Conservation (phyloP, 2,113 vertebrate species). For the Eulemur rufifrons region DNA sequence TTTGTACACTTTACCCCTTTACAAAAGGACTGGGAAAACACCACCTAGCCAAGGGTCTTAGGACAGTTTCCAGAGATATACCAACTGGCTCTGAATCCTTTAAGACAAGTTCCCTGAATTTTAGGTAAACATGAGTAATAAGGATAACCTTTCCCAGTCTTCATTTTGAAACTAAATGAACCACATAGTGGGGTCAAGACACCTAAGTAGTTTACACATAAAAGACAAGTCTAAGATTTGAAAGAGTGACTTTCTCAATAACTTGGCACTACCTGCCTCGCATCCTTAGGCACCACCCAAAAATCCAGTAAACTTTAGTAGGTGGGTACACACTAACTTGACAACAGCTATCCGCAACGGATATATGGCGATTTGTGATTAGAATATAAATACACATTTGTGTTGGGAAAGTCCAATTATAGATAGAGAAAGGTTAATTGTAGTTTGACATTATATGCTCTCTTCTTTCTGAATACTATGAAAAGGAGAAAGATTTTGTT, state of each 20-base stretch:
- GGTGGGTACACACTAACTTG: not conserved
- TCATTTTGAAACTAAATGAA: constrained; percentile 37
- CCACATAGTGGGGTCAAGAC: not conserved
- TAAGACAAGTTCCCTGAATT: not conserved
- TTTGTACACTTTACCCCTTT: not conserved
- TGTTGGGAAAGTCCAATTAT: not conserved
- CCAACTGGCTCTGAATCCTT: not conserved
- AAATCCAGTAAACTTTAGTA: not conserved
- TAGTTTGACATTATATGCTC: not conserved
- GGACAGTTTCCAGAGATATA: not conserved
- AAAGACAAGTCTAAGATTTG: not conserved
- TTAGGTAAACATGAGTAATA: not conserved
- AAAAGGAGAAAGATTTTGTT: constrained; percentile 27
- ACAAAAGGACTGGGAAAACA: not conserved
- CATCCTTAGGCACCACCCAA: not conserved
- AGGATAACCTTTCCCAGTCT: not conserved
- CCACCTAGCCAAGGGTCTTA: not conserved
- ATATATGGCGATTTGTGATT: not conserved
- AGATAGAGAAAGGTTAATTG: not conserved
- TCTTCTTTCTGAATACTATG: constrained; percentile 26
- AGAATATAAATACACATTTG: not conserved
- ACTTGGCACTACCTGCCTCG: not conserved
- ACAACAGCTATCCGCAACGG: not conserved
- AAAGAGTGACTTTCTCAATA: not conserved
- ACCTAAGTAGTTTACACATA: not conserved